Evolutionary conservation across 2,888 invertebrate genomes (phyloP), one percentile per base, ranked within the genome.

Genomic region (Rotaria socialis): DNA sequence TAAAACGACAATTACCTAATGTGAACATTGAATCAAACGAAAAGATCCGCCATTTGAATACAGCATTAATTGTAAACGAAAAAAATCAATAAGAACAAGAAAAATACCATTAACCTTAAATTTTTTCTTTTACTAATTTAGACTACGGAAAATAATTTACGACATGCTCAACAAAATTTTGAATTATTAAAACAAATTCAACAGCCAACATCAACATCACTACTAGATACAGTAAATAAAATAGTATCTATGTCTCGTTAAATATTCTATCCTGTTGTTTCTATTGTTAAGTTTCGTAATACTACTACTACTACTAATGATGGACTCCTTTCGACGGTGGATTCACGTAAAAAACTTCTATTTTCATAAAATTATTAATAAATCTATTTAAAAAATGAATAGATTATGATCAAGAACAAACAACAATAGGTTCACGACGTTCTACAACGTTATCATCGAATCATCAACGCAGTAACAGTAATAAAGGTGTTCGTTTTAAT

Each of bases 401-500:
- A 67, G 67, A 67, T 67, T 67, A 35, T 41, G 67, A 67, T 67
- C 67, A 67, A 19, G 67, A 67, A 41, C 35, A 27, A 27, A 19
- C 14, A 67, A 19, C 35, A 67, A 41, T 2, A 7, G 16, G 19
- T 67, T 67, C 67, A 35, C 35, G 67, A 67, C 67, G 67, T 67
- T 0, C 35, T 6, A 16, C 35, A 35, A 6, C 67, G 6, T 67
- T 35, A 35, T 35, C 67, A 35, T 67, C 67, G 19, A 67, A 35
- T 67, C 16, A 67, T 67, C 67, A 67, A 67, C 67, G 67, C 35
- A 67, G 43, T 80, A 22, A n/a, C 14, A 80, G 47, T 80, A 43
- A 14, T 80, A 80, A 80, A 80, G 80, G 80, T 80, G 80, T 80
- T 24, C 80, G 80, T 47, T 80, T 80, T 14, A 43, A 80, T 47